Percentiles rank a stretch among this genome's conserved stretches.
These are phyloP conservation scores for Macrophya alboannulata DNA, from an alignment of 2,888 invertebrate species.

Conservation along the genomic window DNA sequence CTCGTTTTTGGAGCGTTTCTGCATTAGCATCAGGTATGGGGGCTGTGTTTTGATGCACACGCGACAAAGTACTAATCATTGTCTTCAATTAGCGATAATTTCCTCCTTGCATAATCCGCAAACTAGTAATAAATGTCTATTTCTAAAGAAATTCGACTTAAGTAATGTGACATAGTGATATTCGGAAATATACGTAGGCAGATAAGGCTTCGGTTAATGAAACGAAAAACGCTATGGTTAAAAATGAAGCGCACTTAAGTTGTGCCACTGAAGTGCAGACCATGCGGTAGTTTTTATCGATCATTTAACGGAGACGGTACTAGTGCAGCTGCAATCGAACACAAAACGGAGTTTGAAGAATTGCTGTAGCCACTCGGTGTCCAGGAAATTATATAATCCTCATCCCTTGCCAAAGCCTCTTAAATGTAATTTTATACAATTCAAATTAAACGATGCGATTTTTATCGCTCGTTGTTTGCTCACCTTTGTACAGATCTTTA, in stretches of 20 bases:
- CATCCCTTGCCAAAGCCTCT: neutral
- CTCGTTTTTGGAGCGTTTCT: constrained; percentile 40
- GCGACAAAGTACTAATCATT: constrained; percentile 14
- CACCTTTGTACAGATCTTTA: neutral
- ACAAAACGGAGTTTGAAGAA: constrained; percentile 48
- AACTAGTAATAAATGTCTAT: neutral
- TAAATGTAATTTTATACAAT: constrained; percentile 26
- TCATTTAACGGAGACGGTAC: constrained; percentile 60
- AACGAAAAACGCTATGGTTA: neutral
- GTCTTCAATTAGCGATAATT: constrained; percentile 9
- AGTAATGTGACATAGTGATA: constrained; percentile 36
- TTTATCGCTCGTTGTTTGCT: neutral
- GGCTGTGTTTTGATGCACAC: constrained; percentile 9
- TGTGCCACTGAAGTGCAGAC: neutral
- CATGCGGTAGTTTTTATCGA: constrained; percentile 61
- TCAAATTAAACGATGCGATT: constrained; percentile 18
- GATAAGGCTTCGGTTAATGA: neutral
- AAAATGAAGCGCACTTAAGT: constrained; percentile 14
- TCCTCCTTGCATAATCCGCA: constrained; percentile 29
- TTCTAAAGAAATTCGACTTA: constrained; percentile 31
- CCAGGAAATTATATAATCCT: constrained; percentile 2
- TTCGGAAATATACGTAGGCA: constrained; percentile 42
- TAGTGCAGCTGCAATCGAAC: constrained; percentile 62
- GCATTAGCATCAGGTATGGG: neutral
- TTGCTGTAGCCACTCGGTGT: constrained; percentile 16